phyloP scores from a whole-genome alignment of 2,113 vertebrate genomes.

The Irena cyanogastra region DNA sequence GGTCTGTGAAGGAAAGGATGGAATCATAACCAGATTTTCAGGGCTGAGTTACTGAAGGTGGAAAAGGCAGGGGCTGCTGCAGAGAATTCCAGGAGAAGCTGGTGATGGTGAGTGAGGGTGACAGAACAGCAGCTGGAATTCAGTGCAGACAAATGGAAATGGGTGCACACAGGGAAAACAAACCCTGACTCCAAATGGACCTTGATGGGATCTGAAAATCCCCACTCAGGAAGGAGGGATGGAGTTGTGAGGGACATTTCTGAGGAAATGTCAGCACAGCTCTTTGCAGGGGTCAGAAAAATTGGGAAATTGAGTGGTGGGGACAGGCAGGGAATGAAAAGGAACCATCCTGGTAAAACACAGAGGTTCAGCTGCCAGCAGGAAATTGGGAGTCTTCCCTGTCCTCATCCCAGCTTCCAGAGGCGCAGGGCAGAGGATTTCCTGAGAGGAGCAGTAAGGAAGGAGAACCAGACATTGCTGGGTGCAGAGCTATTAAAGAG shows the following conservation, averaged over 20 bases:
- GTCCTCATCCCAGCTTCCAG: not conserved
- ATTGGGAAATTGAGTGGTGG: not conserved
- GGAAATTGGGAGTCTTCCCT: not conserved
- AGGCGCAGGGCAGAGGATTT: not conserved
- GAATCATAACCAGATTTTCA: not conserved
- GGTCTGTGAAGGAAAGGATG: not conserved
- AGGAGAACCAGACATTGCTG: not conserved
- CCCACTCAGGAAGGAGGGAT: not conserved
- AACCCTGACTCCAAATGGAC: not conserved
- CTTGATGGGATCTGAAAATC: not conserved
- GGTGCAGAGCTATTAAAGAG: not conserved
- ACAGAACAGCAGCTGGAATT: not conserved
- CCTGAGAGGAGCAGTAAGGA: not conserved
- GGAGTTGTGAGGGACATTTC: not conserved
- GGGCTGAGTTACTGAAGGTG: not conserved
- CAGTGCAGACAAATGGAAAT: slow-evolving; percentile 12
- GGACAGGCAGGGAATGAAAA: not conserved
- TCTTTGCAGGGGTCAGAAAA: not conserved
- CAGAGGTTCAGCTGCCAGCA: not conserved
- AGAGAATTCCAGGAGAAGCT: not conserved
- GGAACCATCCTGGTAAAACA: not conserved
- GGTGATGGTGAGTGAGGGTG: not conserved
- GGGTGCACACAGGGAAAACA: not conserved
- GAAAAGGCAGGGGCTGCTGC: not conserved
- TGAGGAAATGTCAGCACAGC: not conserved